Evolutionary conservation across 2,113 vertebrate species (phyloP).

Genomic region (Peromyscus polionotus): DNA sequence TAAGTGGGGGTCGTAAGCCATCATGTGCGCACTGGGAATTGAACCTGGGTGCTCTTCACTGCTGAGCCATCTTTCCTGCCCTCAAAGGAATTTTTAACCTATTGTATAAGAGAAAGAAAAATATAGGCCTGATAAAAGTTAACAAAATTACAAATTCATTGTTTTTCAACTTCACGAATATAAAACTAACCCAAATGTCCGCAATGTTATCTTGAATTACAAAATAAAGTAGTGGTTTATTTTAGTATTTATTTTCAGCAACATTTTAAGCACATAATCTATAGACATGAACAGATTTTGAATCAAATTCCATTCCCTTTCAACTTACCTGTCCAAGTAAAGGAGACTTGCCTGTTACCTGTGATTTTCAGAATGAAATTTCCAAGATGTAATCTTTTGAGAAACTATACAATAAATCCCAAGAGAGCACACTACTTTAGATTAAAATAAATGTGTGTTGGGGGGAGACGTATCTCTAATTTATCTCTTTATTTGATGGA

Average conservation of each 20-base stretch:
- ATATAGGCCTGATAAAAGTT: neutral
- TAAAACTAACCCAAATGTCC: conserved; percentile 7
- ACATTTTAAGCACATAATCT: conserved; percentile 15
- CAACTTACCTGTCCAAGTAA: conserved; percentile 64
- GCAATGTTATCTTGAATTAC: conserved; percentile 46
- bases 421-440: conserved; percentile 59
- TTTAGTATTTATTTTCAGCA: conserved; percentile 13
- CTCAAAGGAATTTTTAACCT: neutral
- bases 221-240: conserved; percentile 41
- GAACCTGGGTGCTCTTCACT: neutral
- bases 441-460: conserved; percentile 65
- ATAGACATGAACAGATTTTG: conserved; percentile 57
- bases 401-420: conserved; percentile 62
- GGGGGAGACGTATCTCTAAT: conserved; percentile 39
- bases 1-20: neutral
- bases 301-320: conserved; percentile 69
- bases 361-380: conserved; percentile 61
- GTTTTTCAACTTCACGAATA: conserved; percentile 1
- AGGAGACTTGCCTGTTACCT: conserved; percentile 39
- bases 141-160: conserved; percentile 1
- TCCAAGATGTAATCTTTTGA: conserved; percentile 67
- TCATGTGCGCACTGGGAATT: no score
- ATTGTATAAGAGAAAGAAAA: conserved; percentile 33
- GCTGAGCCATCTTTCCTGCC: neutral
- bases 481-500: conserved; percentile 60